These are phyloP conservation scores for Sminthopsis crassicaudata DNA, from an alignment of 2,113 vertebrate genomes.

Conservation along the genomic window DNA sequence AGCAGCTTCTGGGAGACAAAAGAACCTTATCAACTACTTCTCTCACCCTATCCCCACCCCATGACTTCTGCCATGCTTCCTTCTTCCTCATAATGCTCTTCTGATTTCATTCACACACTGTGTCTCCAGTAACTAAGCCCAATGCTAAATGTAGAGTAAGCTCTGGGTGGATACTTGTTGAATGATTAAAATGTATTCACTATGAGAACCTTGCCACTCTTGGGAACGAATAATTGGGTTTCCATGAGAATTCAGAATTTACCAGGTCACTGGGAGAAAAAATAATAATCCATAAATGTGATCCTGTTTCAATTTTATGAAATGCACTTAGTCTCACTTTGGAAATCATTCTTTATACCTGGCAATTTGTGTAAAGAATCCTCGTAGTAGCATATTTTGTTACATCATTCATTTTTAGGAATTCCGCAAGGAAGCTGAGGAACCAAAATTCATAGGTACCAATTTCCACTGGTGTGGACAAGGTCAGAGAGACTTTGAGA, in stretches of 20 bases:
- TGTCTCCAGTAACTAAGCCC: not conserved
- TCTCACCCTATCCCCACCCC: not conserved
- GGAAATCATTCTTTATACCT: not conserved
- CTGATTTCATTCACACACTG: not conserved
- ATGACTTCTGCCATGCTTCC: not conserved
- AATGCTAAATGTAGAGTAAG: not conserved
- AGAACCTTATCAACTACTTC: not conserved
- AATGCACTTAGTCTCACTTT: not conserved
- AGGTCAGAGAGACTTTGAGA: not conserved
- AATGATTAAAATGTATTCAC: not conserved
- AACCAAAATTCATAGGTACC: conserved; percentile 2
- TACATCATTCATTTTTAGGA: not conserved
- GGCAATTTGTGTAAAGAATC: not conserved
- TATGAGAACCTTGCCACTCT: not conserved
- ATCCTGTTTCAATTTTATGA: not conserved
- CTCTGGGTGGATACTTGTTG: not conserved
- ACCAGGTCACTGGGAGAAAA: not conserved
- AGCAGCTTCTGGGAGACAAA: not conserved
- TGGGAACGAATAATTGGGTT: not conserved
- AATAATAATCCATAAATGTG: not conserved
- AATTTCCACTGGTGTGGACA: not conserved
- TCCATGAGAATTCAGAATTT: not conserved
- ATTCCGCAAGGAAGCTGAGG: not conserved
- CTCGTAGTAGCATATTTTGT: not conserved
- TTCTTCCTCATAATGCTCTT: not conserved